Base-by-base conservation (phyloP, 2,888 invertebrate species). In the Drosophila pegasa region DNA sequence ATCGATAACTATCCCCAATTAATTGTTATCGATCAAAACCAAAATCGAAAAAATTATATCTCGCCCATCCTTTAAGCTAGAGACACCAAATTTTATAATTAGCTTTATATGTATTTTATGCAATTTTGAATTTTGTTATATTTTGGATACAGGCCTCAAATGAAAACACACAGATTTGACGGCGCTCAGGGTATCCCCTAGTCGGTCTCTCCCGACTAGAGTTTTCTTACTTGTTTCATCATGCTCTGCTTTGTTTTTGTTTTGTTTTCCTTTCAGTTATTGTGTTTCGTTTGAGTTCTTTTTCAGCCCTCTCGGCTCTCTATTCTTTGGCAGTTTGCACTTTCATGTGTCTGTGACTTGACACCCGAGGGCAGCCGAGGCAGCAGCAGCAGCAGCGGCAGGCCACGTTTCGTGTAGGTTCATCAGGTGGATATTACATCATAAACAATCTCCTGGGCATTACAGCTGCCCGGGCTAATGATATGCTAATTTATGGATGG, bases 281-380 rank as follows among this genome's bases (percentile, higher is more conserved):
- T 54, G 27, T 52, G 2, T 20, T 43, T 51, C 20, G 8, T 3
- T 25, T 52, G n/a, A 48, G 38, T 31, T 27, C 33, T 38, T 45
- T 31, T 66, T 18, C 37, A 16, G 20, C 16, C 25, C 51, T 22
- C 43, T 40, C n/a, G 37, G 38, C 40, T 58, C 38, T 55, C 35
- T 25, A 60, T 67, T 52, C 47, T 27, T 48, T 60, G 67, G 31
- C 74, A 71, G 55, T 31, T 60, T 68, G 57, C 47, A 61, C 69
- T 68, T 74, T 58, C 43, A 74, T 69, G 69, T 72, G 56, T 61
- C 69, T 38, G 35, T 38, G 35, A 37, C 20, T 35, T 29, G 54
- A 40, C 37, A 18, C 61, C 69, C 61, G 0, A 10, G 56, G 56
- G 59, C 41, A 55, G 33, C 48, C 18, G 12, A 47, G 40, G 16